These are phyloP conservation scores for Meteorus colon DNA, from an alignment of 2,888 invertebrate genomes.

Conservation along the genomic window DNA sequence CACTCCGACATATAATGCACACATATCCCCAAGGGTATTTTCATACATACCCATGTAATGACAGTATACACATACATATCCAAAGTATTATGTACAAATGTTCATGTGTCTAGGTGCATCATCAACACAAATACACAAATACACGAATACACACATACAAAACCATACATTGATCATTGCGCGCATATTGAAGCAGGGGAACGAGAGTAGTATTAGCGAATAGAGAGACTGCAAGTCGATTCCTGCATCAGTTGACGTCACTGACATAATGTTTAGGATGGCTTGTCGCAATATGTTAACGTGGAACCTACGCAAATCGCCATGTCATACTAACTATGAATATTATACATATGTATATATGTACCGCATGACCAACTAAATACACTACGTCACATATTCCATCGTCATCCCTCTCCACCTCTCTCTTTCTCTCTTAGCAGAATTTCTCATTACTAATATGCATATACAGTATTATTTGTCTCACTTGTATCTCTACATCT, in stretches of 20 bases:
- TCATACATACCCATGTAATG: conserved; percentile 49
- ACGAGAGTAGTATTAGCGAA: conserved; percentile 56
- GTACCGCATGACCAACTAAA: conserved; percentile 2
- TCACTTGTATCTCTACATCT: neutral
- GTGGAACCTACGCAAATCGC: conserved; percentile 41
- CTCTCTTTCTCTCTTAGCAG: neutral
- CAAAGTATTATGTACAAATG: conserved; percentile 1
- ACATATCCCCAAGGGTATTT: conserved; percentile 42
- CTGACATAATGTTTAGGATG: conserved; percentile 69
- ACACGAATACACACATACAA: conserved; percentile 33
- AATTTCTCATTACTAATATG: conserved; percentile 4
- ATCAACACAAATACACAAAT: conserved; percentile 43
- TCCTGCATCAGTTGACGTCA: conserved; percentile 65
- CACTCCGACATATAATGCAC: conserved; percentile 46
- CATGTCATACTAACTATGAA: conserved; percentile 28
- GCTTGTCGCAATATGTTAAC: conserved; percentile 71
- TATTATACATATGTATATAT: conserved; percentile 21
- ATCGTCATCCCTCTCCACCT: neutral
- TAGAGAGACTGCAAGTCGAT: conserved; percentile 49
- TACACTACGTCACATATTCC: conserved; percentile 24
- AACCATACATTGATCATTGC: conserved; percentile 18
- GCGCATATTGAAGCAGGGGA: conserved; percentile 13
- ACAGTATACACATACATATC: neutral
- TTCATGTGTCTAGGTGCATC: conserved; percentile 50
- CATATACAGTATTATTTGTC: neutral